Evolutionary conservation across 2,888 invertebrate species (phyloP), one percentile per base, ranked within the genome.

Genomic region (Pegoplata infirma): DNA sequence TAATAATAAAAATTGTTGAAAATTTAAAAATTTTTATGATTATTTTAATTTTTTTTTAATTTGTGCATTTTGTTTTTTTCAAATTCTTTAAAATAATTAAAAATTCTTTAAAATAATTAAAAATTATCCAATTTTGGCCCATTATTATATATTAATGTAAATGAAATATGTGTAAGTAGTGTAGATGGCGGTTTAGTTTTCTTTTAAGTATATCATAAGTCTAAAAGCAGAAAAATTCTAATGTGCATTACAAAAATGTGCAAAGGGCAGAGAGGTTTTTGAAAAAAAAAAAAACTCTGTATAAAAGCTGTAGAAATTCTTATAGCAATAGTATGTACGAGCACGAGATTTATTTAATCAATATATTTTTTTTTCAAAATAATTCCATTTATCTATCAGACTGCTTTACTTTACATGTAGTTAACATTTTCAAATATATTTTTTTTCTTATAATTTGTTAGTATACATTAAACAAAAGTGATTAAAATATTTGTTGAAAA

Each of bases 201-300:
- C 8, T 32, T 32, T 32, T 40, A 12, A n/a, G n/a, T n/a, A 40
- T 40, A 40, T 40, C 36, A 21, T 23, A 51, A 5, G 14, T 14
- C 8, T 46, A 12, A 61, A 40, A 49, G 36, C 21, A 4, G 19
- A 21, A 68, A 58, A 47, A 21, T 14, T 58, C n/a, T 56, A 16
- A 19, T 46, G 46, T 49, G 67, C 67, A 19, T 32, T 46, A 68
- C 16, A 68, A 36, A 68, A 44, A 68, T 28, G 56, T 46, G 68
- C 36, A 28, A 68, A 14, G 7, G 7, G 7, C 16, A 14, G 25
- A 53, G 25, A 5, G n/a, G n/a, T 25, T 67, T 47, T 16, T 2
- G 5, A 51, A 32, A 49, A 10, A 5, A 51, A 32, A 49, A 10
- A 16, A 28, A 17, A 64, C 1, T n/a, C n/a, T n/a, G n/a, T n/a